Evolutionary conservation across 2,113 vertebrate species (phyloP).

Genomic region (Rhinopomastus cyanomelas): DNA sequence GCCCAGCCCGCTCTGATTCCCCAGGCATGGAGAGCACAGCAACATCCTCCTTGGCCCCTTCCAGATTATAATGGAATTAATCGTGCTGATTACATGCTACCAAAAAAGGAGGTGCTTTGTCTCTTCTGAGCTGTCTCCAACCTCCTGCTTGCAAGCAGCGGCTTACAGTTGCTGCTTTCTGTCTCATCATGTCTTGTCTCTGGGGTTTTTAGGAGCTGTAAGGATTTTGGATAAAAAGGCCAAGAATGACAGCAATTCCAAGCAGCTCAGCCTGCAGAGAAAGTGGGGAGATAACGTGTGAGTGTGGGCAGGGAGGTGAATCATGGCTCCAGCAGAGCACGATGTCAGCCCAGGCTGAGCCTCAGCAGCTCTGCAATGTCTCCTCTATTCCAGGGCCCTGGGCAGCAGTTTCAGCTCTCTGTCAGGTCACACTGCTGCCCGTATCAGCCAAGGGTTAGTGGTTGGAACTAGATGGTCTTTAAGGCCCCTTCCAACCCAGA

Average conservation of each 20-base stretch:
- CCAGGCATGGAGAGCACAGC: conserved; percentile 34
- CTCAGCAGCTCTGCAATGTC: background rate
- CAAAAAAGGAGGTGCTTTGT: conserved; percentile 74
- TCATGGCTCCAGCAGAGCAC: background rate
- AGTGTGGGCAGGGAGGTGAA: conserved; percentile 2
- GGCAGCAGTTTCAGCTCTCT: background rate
- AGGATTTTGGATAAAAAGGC: conserved; percentile 21
- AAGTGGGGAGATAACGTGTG: background rate
- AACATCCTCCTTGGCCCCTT: conserved; percentile 28
- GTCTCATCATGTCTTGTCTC: background rate
- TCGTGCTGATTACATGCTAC: conserved; percentile 62
- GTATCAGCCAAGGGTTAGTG: background rate
- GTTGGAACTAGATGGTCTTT: too few relatives aligned
- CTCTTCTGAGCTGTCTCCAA: conserved; percentile 33
- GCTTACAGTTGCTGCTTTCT: conserved; percentile 60
- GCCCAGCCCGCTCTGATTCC: conserved; percentile 9
- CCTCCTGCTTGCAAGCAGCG: conserved; percentile 4
- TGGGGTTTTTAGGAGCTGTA: conserved; percentile 6
- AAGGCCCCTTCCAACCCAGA: too few relatives aligned
- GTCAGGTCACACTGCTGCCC: conserved; percentile 11
- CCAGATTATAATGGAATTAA: conserved; percentile 66
- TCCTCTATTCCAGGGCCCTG: background rate
- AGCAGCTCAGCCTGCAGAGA: conserved; percentile 14
- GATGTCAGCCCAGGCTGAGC: conserved; percentile 4
- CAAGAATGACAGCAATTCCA: conserved; percentile 46